A percentile compares a stretch with the other conserved stretches of the same genome.
phyloP scores from a whole-genome alignment of 2,113 vertebrate genomes.

The Macroglossus sobrinus region DNA sequence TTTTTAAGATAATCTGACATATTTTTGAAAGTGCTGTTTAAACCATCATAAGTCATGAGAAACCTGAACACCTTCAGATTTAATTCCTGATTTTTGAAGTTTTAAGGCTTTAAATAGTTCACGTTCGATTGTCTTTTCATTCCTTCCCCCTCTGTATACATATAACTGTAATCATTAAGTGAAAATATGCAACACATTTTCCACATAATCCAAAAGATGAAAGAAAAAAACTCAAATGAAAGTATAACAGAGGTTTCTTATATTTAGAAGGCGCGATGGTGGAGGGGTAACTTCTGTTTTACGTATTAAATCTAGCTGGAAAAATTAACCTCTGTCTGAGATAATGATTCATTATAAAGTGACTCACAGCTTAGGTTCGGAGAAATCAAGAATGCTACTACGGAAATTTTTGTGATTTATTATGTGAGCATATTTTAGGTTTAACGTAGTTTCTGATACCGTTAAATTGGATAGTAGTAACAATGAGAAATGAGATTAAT shows the following conservation, averaged over 20 bases:
- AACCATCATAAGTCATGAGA: not conserved
- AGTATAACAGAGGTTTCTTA: not conserved
- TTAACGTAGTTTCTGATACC: not conserved
- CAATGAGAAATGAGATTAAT: not conserved
- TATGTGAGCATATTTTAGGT: not conserved
- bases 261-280: not conserved
- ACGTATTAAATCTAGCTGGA: not conserved
- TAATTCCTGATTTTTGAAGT: not conserved
- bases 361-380: not conserved
- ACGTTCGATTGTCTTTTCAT: not conserved
- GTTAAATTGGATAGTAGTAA: not conserved
- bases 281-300: not conserved
- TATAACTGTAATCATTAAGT: not conserved
- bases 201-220: not conserved
- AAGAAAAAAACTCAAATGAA: conserved; percentile 14
- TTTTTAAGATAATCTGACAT: not conserved
- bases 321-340: not conserved
- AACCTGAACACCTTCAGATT: not conserved
- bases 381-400: not conserved
- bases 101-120: not conserved
- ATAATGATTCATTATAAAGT: not conserved
- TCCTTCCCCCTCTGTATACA: no score
- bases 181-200: not conserved
- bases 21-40: conserved; percentile 7
- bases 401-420: not conserved